Evolutionary conservation across 2,888 invertebrate species (phyloP).

Genomic region (Molanna angustata): DNA sequence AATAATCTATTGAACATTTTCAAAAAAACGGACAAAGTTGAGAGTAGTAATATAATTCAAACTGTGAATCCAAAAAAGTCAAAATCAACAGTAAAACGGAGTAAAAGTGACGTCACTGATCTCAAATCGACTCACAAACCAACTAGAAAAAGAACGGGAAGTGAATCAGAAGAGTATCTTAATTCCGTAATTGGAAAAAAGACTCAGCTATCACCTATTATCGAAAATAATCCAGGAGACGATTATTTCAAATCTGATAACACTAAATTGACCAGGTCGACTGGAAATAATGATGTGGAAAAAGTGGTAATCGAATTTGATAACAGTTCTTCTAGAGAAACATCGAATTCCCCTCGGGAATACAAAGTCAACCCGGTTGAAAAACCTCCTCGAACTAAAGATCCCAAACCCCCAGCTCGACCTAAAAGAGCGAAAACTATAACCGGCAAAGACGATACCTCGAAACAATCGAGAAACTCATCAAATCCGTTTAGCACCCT

Average conservation of each 20-base stretch:
- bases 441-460: constrained; percentile 24
- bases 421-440: constrained; percentile 39
- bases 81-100: constrained; percentile 51
- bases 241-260: constrained; percentile 60
- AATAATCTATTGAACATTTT: constrained; percentile 69
- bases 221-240: constrained; percentile 70
- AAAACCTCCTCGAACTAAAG: constrained; percentile 46
- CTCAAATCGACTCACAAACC: constrained; percentile 53
- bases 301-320: constrained; percentile 45
- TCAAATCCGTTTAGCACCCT: constrained; percentile 36
- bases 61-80: constrained; percentile 24
- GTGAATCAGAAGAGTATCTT: constrained; percentile 59
- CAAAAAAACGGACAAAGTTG: constrained; percentile 57
- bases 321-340: constrained; percentile 36
- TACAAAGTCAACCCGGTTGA: constrained; percentile 52
- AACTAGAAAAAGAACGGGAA: constrained; percentile 58
- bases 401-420: constrained; percentile 47
- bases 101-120: constrained; percentile 66
- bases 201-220: constrained; percentile 74
- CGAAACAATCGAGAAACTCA: constrained; percentile 35
- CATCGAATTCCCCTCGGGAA: constrained; percentile 34
- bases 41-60: constrained; percentile 45
- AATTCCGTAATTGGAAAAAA: constrained; percentile 58
- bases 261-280: constrained; percentile 40
- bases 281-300: constrained; percentile 39